Conservation (phyloP, 37 sponge, comb jelly and placozoan species). For the Oscarella lobularis region DNA sequence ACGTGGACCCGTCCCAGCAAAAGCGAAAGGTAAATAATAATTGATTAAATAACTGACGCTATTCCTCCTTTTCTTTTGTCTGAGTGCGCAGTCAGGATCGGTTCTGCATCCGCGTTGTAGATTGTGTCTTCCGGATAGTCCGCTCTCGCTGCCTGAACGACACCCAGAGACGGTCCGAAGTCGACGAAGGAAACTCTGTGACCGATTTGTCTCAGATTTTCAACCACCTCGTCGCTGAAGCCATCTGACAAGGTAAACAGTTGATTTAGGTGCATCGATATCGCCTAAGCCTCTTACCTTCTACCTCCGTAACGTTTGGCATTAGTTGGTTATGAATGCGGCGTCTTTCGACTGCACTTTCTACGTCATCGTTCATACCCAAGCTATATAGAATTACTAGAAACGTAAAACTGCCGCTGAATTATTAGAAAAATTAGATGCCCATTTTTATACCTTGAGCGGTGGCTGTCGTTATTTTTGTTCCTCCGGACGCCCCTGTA, state of each 20-base stretch:
- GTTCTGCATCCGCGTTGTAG: background rate
- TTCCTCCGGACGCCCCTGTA: conserved; percentile 53
- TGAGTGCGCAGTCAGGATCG: background rate
- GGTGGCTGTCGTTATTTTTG: conserved; percentile 30
- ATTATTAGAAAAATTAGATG: too few relatives aligned
- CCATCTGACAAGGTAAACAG: conserved; percentile 13
- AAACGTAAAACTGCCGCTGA: too few relatives aligned
- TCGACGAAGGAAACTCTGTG: background rate
- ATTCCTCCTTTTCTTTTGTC: background rate
- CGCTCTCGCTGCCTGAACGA: background rate
- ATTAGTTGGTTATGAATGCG: background rate
- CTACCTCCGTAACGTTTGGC: too few relatives aligned
- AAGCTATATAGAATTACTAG: background rate
- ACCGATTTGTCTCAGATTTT: background rate
- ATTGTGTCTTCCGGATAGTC: background rate
- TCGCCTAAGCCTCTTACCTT: background rate
- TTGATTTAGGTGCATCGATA: conserved; percentile 10
- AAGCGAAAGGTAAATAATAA: too few relatives aligned
- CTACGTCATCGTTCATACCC: background rate
- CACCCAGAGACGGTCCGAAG: background rate
- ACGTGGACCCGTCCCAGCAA: too few relatives aligned
- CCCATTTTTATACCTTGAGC: conserved; percentile 43
- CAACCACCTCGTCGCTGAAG: conserved; percentile 2
- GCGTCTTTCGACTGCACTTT: background rate
- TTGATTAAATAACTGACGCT: background rate